phyloP scores from a whole-genome alignment of 1,140 invertebrate species.

The Patella vulgata region DNA sequence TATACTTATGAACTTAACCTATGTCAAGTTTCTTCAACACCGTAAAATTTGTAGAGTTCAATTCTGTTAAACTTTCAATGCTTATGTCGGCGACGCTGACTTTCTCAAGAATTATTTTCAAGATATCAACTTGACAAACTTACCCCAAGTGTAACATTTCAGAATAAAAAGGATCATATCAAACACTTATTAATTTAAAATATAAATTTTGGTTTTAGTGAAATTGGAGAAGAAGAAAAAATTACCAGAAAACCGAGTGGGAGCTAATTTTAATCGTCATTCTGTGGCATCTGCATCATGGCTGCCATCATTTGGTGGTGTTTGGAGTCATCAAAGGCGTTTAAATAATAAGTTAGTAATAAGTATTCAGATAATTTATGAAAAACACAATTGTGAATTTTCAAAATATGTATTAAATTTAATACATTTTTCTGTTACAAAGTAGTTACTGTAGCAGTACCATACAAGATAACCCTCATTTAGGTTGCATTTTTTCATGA shows the following conservation, averaged over 20 bases:
- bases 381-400: no score
- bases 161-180: not conserved
- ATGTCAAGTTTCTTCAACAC: no score
- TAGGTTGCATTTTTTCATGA: no score
- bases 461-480: no score
- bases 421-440: no score
- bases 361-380: no score
- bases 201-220: conserved; percentile 24
- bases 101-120: not conserved
- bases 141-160: not conserved
- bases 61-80: not conserved
- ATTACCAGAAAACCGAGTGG: conserved; percentile 33
- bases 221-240: conserved; percentile 33
- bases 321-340: conserved; percentile 37
- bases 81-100: not conserved
- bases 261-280: conserved; percentile 34
- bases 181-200: not conserved
- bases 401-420: no score
- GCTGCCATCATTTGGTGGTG: conserved; percentile 42
- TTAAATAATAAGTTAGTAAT: conserved; percentile 38
- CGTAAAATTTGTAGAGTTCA: not conserved
- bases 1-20: no score
- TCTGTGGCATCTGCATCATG: conserved; percentile 21
- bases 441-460: no score
- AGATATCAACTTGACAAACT: not conserved